Evolutionary conservation across 2,888 invertebrate genomes (phyloP), one percentile per base, ranked within the genome.

Genomic region (Drosophila prostipennis): DNA sequence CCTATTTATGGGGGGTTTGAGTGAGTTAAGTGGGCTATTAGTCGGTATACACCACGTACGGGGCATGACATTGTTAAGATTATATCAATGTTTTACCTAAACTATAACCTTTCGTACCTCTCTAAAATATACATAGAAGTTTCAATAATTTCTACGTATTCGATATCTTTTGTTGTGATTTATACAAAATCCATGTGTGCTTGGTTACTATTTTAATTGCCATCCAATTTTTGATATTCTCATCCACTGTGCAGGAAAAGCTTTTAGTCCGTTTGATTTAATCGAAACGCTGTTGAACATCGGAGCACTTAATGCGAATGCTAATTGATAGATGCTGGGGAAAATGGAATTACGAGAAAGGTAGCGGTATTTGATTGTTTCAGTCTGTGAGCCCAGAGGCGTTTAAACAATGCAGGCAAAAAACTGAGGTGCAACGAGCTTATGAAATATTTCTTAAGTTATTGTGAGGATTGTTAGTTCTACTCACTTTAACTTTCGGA

Each of bases 401-500:
- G 10, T 40, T 40, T 42, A 3, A 42, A 34, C 10, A 34, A 34
- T 10, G 34, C 11, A 6, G 0, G 11, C 16, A 16, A 16, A 40
- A 40, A 40, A 40, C 3, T 14, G 26, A 26, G 5, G 26, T 26
- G 19, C 19, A 13, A 11, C 13, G 19, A 42, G 10, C 13, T 19
- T 32, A 32, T 32, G 8, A 46, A 46, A 32, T 32, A 32, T 46
- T 46, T 32, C 14, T 8, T 3, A 14, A 32, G 46, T 32, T 32
- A 19, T 34, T 34, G 13, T 19, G 34, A 13, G 32, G 3, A 19
- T 34, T 48, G 48, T 39, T 43, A 48, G 16, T 16, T 6, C 7
- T n/a, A 11, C 37, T 43, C 53, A 49, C 55, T 61, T 72, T 29
- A 68, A 39, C 16, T 64, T 58, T 40, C 4, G 34, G n/a, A 67